Evolutionary conservation across 2,888 invertebrate species (phyloP), one percentile per base, ranked within the genome.

Genomic region (Dastarcus helophoroides): DNA sequence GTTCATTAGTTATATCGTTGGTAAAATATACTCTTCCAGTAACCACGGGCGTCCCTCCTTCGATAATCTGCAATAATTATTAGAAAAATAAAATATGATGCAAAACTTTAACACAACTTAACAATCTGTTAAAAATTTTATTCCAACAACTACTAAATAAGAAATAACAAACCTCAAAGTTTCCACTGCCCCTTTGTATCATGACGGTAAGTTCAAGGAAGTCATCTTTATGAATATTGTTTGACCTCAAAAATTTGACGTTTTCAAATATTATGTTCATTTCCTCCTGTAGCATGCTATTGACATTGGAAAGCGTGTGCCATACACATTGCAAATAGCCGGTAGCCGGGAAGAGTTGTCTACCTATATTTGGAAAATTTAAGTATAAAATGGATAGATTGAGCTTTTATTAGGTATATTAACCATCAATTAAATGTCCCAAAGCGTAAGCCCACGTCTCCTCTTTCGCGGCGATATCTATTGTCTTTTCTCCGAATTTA

Each of bases 351-450:
- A 82, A 77, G 2, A 86, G 56, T 47, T 80, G 79, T 36, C 85
- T 72, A 5, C 79, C 80, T 69, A 40, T 11, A 42, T 8, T 17
- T 17, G 6, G 19, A 17, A 22, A 22, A 22, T 6, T 6, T 9
- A 22, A 22, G 4, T 10, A 4, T 9, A 4, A 22, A 11, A 10
- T 9, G n/a, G 10, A 10, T 12, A 12, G 2, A 14, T 31, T 27
- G 7, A 19, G 7, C 8, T 19, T 19, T 19, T 19, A n/a, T 19
- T 19, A 7, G 19, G 8, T 19, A 19, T 24, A 8, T 7, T 24
- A 60, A 72, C 90, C 86, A 58, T 93, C 90, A 37, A 93, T 80
- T 7, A 76, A 69, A 58, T 93, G 91, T 0, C 85, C 89, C 16
- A 64, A 61, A 58, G 89, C 66, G 50, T 72, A 89, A 31, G 78